Percentiles rank a stretch among this genome's conserved stretches.
Evolutionary conservation across 2,888 invertebrate genomes (phyloP).

Genomic region (Macrosoma leucophasiata): DNA sequence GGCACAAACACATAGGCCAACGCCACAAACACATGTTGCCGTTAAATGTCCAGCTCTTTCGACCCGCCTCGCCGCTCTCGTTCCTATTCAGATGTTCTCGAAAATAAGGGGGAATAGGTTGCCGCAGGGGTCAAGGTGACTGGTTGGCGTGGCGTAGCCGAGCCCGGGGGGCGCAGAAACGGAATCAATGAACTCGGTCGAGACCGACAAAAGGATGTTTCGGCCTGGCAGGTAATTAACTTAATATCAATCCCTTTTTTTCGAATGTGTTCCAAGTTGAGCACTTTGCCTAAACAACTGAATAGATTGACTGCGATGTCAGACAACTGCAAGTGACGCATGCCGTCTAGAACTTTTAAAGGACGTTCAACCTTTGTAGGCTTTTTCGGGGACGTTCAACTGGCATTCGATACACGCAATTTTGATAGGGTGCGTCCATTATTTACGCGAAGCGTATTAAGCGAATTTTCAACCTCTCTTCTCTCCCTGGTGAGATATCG

Average conservation of each 20-base stretch:
- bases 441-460: too few relatives aligned
- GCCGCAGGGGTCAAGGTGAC: constrained; percentile 32
- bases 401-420: too few relatives aligned
- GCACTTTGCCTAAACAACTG: constrained; percentile 7
- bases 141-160: constrained; percentile 51
- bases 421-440: too few relatives aligned
- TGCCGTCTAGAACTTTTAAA: too few relatives aligned
- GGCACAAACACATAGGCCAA: constrained; percentile 51
- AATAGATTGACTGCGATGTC: constrained; percentile 15
- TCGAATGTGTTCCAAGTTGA: constrained; percentile 14
- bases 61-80: constrained; percentile 40
- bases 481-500: too few relatives aligned
- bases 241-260: constrained; percentile 62
- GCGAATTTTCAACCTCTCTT: too few relatives aligned
- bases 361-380: constrained; percentile 13
- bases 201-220: constrained; percentile 71
- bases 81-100: constrained; percentile 18
- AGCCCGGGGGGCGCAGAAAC: constrained; percentile 53
- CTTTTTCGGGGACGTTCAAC: constrained; percentile 5
- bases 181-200: constrained; percentile 72
- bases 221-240: constrained; percentile 68
- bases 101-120: constrained; percentile 23
- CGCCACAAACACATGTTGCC: constrained; percentile 69
- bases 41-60: constrained; percentile 36
- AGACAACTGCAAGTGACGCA: too few relatives aligned